Evolutionary conservation across 2,888 invertebrate genomes (phyloP), one percentile per base, ranked within the genome.

Genomic region (Deladenus siricidicola): DNA sequence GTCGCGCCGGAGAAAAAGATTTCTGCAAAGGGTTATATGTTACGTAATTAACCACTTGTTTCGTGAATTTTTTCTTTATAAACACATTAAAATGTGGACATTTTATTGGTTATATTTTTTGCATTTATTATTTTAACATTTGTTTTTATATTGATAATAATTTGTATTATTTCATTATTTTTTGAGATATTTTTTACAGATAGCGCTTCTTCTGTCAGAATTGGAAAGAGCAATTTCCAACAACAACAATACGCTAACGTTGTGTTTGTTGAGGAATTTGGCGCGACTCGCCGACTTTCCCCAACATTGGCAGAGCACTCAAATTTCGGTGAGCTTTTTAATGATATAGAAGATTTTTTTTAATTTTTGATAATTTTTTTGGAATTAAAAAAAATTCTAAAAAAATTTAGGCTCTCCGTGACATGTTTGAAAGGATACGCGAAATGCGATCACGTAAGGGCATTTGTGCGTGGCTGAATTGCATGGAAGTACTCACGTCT

Each of bases 281-380:
- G 24, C 28, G 4, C 45, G 47, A 39, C 42, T 67, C 30, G 68
- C 68, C 19, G 54, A 55, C 6, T 39, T 51, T 26, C 58, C 67
- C 8, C 58, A 65, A 17, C 61, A 55, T 50, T 67, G 67, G 67
- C 53, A 53, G n/a, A 19, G 4, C 2, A 34, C 52, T 19, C 63
- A 67, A 28, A 39, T 69, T 28, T 26, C 26, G 39, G 66, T 65
- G 47, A 29, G 64, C n/a, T n/a, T n/a, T n/a, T n/a, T n/a, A n/a
- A n/a, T n/a, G n/a, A n/a, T n/a, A n/a, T n/a, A n/a, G n/a, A n/a
- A n/a, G n/a, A n/a, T 56, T 17, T 49, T 66, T 10, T 14, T 49
- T 63, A 24, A 21, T 14, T 34, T 34, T 34, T 34, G 14, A 34
- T 34, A 34, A 10, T 34, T 34, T 34, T 34, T 10, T n/a, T n/a